Evolutionary conservation across 2,113 vertebrate species (phyloP).

Genomic region (Chaenocephalus aceratus): DNA sequence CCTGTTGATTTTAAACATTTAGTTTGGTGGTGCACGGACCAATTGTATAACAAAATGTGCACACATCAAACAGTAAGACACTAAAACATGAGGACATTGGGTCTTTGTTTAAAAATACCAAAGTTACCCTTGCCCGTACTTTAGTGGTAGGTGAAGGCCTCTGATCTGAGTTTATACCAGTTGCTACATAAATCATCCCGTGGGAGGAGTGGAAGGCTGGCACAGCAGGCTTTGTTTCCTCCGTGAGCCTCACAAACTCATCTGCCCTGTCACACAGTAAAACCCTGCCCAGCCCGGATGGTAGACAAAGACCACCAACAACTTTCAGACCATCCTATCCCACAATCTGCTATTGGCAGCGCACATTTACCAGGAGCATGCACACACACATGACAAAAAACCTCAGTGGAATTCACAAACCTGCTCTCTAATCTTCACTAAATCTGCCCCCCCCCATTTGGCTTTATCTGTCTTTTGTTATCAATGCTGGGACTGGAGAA

Average conservation of each 20-base stretch:
- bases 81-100: too few relatives aligned
- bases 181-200: slow-evolving; percentile 21
- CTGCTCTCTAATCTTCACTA: slow-evolving; percentile 74
- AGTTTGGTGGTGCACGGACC: too few relatives aligned
- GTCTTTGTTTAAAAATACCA: too few relatives aligned
- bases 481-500: slow-evolving; percentile 56
- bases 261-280: slow-evolving; percentile 32
- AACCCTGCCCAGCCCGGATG: slow-evolving; percentile 24
- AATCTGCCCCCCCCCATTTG: slow-evolving; percentile 49
- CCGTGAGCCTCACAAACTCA: slow-evolving; percentile 24
- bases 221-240: slow-evolving; percentile 41
- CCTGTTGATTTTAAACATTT: too few relatives aligned
- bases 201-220: slow-evolving; percentile 27
- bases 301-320: slow-evolving; percentile 60
- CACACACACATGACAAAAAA: slow-evolving; percentile 59
- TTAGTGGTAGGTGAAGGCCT: not conserved
- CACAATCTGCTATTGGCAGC: too few relatives aligned
- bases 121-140: not conserved
- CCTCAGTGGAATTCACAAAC: slow-evolving; percentile 65
- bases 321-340: slow-evolving; percentile 3
- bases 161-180: slow-evolving; percentile 1
- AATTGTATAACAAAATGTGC: too few relatives aligned
- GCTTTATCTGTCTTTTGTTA: slow-evolving; percentile 84
- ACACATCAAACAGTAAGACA: too few relatives aligned
- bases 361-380: not conserved